Conservation (phyloP, 2,888 invertebrate species). For the Plebejus anna region DNA sequence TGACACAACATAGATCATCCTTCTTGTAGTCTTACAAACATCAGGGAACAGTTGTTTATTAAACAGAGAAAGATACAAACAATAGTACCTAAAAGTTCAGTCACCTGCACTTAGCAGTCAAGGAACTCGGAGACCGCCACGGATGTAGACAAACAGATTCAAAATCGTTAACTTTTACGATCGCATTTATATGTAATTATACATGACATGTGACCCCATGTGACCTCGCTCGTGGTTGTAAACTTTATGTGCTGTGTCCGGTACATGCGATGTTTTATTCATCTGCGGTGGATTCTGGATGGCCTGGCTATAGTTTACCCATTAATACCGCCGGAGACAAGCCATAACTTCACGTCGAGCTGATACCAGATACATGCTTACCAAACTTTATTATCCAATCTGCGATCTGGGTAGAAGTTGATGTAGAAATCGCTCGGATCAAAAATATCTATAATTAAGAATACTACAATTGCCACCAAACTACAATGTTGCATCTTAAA, state of each 20-base stretch:
- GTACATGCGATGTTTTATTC: background rate
- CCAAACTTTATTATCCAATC: background rate
- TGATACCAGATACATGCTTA: background rate
- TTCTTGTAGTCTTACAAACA: background rate
- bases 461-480: too few relatives aligned
- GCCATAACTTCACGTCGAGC: background rate
- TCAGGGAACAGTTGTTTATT: background rate
- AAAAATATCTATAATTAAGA: too few relatives aligned
- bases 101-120: background rate
- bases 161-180: background rate
- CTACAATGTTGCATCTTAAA: too few relatives aligned
- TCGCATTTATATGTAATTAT: constrained; percentile 3
- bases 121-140: background rate
- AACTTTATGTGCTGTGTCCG: background rate
- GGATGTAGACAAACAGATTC: constrained; percentile 12
- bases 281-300: background rate
- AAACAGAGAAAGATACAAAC: background rate
- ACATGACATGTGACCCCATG: constrained; percentile 1
- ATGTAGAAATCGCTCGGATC: too few relatives aligned
- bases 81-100: background rate
- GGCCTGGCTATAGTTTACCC: background rate
- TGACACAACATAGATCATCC: too few relatives aligned
- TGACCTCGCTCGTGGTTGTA: background rate
- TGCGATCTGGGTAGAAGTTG: background rate
- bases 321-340: background rate